Conservation (phyloP, 2,113 vertebrate species). For the Mustela nigripes region DNA sequence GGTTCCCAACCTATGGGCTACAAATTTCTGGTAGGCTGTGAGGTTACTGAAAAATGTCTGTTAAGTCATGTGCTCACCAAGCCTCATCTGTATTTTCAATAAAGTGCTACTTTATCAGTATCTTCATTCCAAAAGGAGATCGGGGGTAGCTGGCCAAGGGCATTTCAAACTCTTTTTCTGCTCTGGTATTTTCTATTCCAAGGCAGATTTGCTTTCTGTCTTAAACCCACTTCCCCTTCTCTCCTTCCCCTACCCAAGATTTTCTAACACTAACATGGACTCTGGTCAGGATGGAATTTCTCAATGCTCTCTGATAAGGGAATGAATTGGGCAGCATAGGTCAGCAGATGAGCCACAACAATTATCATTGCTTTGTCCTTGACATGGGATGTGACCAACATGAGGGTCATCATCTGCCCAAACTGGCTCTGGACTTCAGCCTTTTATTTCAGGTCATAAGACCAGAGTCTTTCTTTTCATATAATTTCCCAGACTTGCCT, state of each 20-base stretch:
- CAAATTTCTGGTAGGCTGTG: not conserved
- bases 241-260: conserved; percentile 15
- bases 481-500: not conserved
- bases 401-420: conserved; percentile 50
- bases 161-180: conserved; percentile 48
- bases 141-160: not conserved
- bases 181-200: conserved; percentile 27
- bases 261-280: conserved; percentile 20
- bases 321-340: not conserved
- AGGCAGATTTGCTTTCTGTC: conserved; percentile 8
- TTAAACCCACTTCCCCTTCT: not conserved
- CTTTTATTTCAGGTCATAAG: conserved; percentile 56
- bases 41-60: conserved; percentile 11
- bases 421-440: conserved; percentile 15
- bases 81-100: not conserved
- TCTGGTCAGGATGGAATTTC: conserved; percentile 41
- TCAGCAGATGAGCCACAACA: not conserved
- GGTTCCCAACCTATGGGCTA: not conserved
- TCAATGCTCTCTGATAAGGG: not conserved
- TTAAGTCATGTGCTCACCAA: not conserved
- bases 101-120: conserved; percentile 39
- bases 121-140: conserved; percentile 49
- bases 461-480: not conserved
- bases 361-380: conserved; percentile 33
- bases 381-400: not conserved